Evolutionary conservation across 53 echinoderm and acorn worm species (phyloP).

Genomic region (Paracentrotus lividus): DNA sequence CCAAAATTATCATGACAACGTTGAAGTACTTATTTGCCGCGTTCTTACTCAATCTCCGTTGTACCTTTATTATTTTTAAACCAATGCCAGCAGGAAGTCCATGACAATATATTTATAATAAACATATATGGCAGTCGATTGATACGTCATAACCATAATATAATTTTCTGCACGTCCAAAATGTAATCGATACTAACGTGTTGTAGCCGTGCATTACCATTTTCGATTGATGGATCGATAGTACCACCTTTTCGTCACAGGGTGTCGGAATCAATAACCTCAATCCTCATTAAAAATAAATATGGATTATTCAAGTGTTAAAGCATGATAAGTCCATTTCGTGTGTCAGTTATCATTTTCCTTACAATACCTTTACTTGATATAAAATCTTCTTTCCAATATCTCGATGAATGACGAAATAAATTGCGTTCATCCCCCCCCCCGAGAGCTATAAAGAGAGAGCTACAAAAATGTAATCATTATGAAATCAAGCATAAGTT

Average conservation of each 20-base stretch:
- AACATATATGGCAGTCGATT: background rate
- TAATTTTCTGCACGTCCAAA: background rate
- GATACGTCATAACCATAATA: background rate
- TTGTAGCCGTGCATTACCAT: background rate
- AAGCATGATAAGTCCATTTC: background rate
- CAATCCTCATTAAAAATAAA: background rate
- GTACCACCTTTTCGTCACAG: background rate
- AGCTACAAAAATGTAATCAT: no score
- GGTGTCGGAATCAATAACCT: background rate
- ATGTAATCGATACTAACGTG: slow-evolving; percentile 12
- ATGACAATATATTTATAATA: background rate
- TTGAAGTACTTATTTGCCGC: background rate
- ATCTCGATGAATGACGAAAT: no score
- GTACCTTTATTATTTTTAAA: background rate
- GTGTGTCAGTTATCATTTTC: background rate
- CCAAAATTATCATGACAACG: background rate
- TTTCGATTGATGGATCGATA: slow-evolving; percentile 13
- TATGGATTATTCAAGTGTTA: background rate
- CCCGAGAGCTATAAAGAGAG: no score
- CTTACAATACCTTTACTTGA: background rate
- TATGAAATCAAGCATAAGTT: no score
- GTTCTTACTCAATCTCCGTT: background rate
- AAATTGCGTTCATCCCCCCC: no score
- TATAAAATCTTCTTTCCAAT: background rate
- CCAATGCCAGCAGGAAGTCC: background rate